phyloP scores from a whole-genome alignment of 2,888 invertebrate genomes.

The Hyppa rectilinea region DNA sequence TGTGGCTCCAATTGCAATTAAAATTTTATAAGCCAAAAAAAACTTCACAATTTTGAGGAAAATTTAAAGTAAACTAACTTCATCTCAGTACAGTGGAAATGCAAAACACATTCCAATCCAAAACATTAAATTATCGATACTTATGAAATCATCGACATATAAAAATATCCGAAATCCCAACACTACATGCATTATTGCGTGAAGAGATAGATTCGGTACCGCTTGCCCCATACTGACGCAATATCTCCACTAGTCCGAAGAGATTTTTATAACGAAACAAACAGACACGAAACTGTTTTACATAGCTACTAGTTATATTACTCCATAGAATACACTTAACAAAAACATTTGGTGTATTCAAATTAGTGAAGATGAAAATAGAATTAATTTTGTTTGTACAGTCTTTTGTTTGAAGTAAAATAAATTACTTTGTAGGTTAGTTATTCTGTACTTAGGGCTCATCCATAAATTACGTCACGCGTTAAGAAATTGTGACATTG shows the following conservation, averaged over 20 bases:
- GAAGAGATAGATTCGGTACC: constrained; percentile 64
- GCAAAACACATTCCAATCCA: too few species aligned
- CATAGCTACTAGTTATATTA: constrained; percentile 35
- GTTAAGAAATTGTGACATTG: too few species aligned
- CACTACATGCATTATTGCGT: constrained; percentile 72
- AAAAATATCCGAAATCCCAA: constrained; percentile 26
- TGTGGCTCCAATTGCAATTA: too few species aligned
- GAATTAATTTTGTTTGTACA: constrained; percentile 22
- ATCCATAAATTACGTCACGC: too few species aligned
- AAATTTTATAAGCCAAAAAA: too few species aligned
- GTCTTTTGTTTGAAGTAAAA: constrained; percentile 12
- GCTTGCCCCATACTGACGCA: constrained; percentile 71
- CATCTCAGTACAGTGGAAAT: too few species aligned
- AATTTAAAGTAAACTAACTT: too few species aligned
- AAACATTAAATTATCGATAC: constrained; percentile 42
- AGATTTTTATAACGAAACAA: constrained; percentile 66
- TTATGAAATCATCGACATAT: constrained; percentile 27
- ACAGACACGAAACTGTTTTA: constrained; percentile 38
- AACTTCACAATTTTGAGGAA: too few species aligned
- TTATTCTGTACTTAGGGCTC: too few species aligned
- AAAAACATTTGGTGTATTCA: constrained; percentile 28
- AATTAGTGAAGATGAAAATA: constrained; percentile 14
- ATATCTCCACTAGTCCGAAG: constrained; percentile 61
- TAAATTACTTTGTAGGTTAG: too few species aligned
- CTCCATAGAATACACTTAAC: constrained; percentile 27